A percentile compares a stretch with the other conserved stretches of the same genome.
Conservation (phyloP, 2,888 invertebrate species). For the Drosophila colorata region DNA sequence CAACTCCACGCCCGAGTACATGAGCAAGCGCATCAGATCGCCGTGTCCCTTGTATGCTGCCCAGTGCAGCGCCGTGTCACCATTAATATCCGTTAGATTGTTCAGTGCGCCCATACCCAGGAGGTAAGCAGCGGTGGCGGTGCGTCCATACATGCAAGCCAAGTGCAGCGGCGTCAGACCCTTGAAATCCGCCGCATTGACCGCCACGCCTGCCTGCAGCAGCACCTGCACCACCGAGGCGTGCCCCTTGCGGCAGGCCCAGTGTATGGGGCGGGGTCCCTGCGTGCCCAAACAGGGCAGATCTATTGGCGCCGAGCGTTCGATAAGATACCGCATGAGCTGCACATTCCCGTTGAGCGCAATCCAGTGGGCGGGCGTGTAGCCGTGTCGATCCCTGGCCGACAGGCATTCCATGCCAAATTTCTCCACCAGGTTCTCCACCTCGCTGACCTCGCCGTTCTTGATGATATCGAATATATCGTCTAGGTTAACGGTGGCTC, state of each 20-base stretch:
- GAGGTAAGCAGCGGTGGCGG: constrained; percentile 95
- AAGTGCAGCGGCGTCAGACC: constrained; percentile 94
- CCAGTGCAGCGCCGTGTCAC: constrained; percentile 97
- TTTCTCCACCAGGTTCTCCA: constrained; percentile 93
- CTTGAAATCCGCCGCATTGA: constrained; percentile 96
- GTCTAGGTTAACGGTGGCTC: constrained; percentile 85
- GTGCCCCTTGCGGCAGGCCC: constrained; percentile 97
- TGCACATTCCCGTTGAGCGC: constrained; percentile 94
- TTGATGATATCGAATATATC: constrained; percentile 94
- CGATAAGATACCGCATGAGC: constrained; percentile 94
- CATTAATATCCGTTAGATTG: constrained; percentile 95
- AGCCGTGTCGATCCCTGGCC: constrained; percentile 95
- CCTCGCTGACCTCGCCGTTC: constrained; percentile 93
- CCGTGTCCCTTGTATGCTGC: constrained; percentile 97
- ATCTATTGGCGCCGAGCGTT: constrained; percentile 93
- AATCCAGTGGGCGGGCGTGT: constrained; percentile 96
- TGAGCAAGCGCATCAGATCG: constrained; percentile 93
- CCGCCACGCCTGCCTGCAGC: constrained; percentile 92
- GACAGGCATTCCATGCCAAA: constrained; percentile 91
- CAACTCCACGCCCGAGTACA: constrained; percentile 95
- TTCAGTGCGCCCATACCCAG: constrained; percentile 95
- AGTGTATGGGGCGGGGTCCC: constrained; percentile 96
- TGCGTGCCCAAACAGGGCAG: constrained; percentile 91
- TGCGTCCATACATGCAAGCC: constrained; percentile 96
- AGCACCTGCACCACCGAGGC: constrained; percentile 93